Evolutionary conservation across 2,888 invertebrate genomes (phyloP), one percentile per base, ranked within the genome.

Genomic region (Xestia c-nigrum): DNA sequence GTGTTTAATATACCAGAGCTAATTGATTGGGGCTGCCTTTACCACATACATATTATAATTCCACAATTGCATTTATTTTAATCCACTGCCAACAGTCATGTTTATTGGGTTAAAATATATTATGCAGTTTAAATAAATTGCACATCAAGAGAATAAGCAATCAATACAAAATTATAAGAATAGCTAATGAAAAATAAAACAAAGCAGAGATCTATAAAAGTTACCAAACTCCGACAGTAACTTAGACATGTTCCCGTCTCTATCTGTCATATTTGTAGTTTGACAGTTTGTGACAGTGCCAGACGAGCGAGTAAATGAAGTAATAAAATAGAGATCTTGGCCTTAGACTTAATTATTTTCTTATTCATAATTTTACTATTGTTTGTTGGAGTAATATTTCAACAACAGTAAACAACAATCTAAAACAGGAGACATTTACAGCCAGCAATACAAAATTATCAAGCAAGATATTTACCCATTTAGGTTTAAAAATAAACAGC

Each of bases 331-430:
- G 12, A 12, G 31, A 31, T 31, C 31, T 31, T 7, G 7, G 16
- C 16, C 21, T 9, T 9, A 52, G 59, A 38, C 4, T 61, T 31
- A 7, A 38, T 19, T 61, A 31, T 38, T 59, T 59, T 59, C 9
- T 31, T 57, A 10, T n/a, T 4, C 6, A 10, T 52, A 6, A 16
- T 16, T 31, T 52, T 16, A 4, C 40, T 31, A n/a, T 59, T 59
- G 14, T 16, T 38, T 21, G 16, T 24, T 43, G 19, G 1, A 21
- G 40, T 31, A 43, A 43, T 38, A 5, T 69, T 38, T 31, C 31
- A 55, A n/a, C 24, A 52, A 55, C 46, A 74, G 55, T 46, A 47
- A 74, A 75, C 16, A 64, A 24, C 19, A 38, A 46, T 55, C 46
- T n/a, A 19, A 40, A 59, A 7, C 16, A 19, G 19, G 6, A 63